These are phyloP conservation scores for Carposina sasakii DNA, from an alignment of 1,140 invertebrate genomes.

Conservation along the genomic window DNA sequence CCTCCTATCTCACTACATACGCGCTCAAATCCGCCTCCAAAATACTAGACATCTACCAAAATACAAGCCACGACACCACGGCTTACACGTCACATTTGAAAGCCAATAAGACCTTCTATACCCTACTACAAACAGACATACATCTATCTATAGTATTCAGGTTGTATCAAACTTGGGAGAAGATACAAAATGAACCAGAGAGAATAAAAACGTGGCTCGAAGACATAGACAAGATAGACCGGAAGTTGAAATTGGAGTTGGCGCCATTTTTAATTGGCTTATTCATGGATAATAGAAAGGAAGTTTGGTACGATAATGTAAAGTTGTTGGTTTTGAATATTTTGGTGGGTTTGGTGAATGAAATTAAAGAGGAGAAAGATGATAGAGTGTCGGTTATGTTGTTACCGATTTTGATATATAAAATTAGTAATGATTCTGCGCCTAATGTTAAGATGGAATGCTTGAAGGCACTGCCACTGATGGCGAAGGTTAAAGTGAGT, in stretches of 20 bases:
- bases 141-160: constrained; percentile 40
- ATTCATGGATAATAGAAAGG: constrained; percentile 29
- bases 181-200: constrained; percentile 38
- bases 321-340: constrained; percentile 33
- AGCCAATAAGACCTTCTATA: constrained; percentile 45
- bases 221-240: constrained; percentile 25
- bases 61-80: constrained; percentile 28
- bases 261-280: constrained; percentile 43
- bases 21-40: constrained; percentile 47
- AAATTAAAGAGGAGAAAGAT: constrained; percentile 50
- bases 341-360: constrained; percentile 32
- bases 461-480: constrained; percentile 47
- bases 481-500: constrained; percentile 54
- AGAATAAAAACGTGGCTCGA: constrained; percentile 49
- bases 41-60: constrained; percentile 43
- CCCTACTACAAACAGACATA: constrained; percentile 39
- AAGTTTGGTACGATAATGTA: constrained; percentile 33
- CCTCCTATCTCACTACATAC: constrained; percentile 46
- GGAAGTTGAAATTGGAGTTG: constrained; percentile 38
- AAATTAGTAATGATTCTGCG: constrained; percentile 39
- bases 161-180: constrained; percentile 45
- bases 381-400: constrained; percentile 45
- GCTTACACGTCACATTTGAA: constrained; percentile 47
- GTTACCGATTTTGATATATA: constrained; percentile 51
- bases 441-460: constrained; percentile 49